Percentiles rank a stretch among this genome's conserved stretches.
These are phyloP conservation scores for Heliothis peltigera DNA, from an alignment of 2,888 invertebrate genomes.

Conservation along the genomic window DNA sequence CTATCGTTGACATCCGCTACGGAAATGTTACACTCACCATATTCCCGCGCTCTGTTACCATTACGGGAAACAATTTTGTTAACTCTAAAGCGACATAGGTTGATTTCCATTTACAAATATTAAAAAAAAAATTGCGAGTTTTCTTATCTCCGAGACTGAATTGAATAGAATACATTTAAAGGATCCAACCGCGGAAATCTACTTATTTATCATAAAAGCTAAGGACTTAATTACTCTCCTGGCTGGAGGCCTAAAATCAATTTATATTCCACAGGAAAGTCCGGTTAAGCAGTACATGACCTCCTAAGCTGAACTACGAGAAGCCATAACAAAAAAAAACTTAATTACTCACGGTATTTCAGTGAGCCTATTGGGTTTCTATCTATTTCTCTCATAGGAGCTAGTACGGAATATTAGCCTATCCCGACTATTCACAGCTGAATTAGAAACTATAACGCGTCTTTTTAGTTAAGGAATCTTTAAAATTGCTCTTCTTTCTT, in stretches of 20 bases:
- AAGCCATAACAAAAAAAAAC: too few relatives aligned
- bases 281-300: too few relatives aligned
- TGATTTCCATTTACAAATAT: background rate
- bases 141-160: slow-evolving; percentile 1
- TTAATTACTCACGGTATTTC: slow-evolving; percentile 52
- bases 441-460: slow-evolving; percentile 39
- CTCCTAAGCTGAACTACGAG: too few relatives aligned
- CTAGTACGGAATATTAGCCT: slow-evolving; percentile 32
- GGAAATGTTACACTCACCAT: slow-evolving; percentile 17
- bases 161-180: slow-evolving; percentile 15
- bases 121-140: background rate
- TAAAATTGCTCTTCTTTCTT: slow-evolving; percentile 25
- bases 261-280: too few relatives aligned
- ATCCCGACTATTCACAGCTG: slow-evolving; percentile 15
- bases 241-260: too few relatives aligned
- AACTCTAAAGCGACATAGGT: background rate
- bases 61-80: slow-evolving; percentile 10
- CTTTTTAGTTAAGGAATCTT: slow-evolving; percentile 25
- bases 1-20: slow-evolving; percentile 11
- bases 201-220: slow-evolving; percentile 33
- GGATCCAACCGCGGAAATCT: slow-evolving; percentile 15
- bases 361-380: slow-evolving; percentile 44
- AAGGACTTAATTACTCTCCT: slow-evolving; percentile 57
- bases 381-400: slow-evolving; percentile 44
- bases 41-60: slow-evolving; percentile 1